A percentile compares a stretch with the other conserved stretches of the same genome.
Conservation (phyloP, 1,140 invertebrate genomes). For the Phortica variegata region DNA sequence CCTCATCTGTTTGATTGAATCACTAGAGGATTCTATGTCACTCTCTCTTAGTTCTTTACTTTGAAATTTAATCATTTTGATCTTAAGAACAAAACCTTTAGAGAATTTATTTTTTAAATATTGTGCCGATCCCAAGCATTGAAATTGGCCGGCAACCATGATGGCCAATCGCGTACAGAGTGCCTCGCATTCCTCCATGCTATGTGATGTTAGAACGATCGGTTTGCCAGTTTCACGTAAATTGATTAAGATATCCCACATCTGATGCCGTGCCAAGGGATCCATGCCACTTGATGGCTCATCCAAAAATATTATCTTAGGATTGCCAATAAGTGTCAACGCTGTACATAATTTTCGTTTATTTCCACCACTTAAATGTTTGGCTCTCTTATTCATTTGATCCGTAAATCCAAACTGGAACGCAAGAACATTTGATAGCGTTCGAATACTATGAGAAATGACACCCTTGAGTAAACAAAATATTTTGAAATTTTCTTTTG, state of each 20-base stretch:
- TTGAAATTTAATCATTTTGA: constrained; percentile 46
- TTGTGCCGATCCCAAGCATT: constrained; percentile 50
- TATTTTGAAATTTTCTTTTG: constrained; percentile 21
- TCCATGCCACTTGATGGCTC: constrained; percentile 93
- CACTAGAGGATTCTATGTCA: background rate
- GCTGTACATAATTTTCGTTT: constrained; percentile 82
- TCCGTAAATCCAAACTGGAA: too few relatives aligned
- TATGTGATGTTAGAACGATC: constrained; percentile 58
- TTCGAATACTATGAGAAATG: constrained; percentile 2
- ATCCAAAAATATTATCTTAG: constrained; percentile 79
- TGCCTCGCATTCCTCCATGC: constrained; percentile 83
- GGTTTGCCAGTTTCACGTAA: constrained; percentile 30
- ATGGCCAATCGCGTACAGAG: constrained; percentile 74
- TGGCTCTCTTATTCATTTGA: constrained; percentile 13
- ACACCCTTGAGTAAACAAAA: constrained; percentile 16
- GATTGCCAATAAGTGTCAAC: constrained; percentile 69
- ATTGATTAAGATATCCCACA: constrained; percentile 69
- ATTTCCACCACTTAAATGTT: constrained; percentile 77
- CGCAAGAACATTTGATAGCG: too few relatives aligned
- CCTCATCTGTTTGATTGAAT: background rate
- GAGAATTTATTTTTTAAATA: constrained; percentile 54
- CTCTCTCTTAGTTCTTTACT: constrained; percentile 29
- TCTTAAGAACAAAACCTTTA: constrained; percentile 52
- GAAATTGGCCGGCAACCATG: constrained; percentile 73
- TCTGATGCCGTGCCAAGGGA: constrained; percentile 80